A percentile compares a stretch with the other conserved stretches of the same genome.
phyloP scores from a whole-genome alignment of 2,113 vertebrate genomes.

The Amphiprion ocellaris region DNA sequence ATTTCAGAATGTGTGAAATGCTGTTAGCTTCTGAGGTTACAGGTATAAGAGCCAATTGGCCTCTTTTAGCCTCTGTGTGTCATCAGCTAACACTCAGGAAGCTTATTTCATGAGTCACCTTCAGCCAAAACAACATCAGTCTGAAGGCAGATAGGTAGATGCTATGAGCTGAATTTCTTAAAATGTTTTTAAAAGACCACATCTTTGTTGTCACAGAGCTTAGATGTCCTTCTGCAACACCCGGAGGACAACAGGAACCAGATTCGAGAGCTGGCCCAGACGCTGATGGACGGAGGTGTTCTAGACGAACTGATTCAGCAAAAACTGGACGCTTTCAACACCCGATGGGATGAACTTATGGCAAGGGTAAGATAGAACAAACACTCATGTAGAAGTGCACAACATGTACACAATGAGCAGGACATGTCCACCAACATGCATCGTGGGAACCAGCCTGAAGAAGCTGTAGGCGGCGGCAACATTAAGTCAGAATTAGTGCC shows the following conservation, averaged over 20 bases:
- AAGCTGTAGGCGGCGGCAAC: no score
- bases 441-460: neutral
- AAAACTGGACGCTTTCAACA: constrained; percentile 95
- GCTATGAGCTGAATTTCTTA: no score
- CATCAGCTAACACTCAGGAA: neutral
- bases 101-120: constrained; percentile 8
- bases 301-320: constrained; percentile 96
- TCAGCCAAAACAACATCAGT: neutral
- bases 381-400: neutral
- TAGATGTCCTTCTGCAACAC: constrained; percentile 91
- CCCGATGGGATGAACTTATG: constrained; percentile 94
- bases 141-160: no score
- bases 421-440: neutral
- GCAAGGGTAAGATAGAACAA: constrained; percentile 85
- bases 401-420: neutral
- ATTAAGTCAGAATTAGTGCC: no score
- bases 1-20: constrained; percentile 16
- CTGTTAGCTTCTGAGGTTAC: neutral
- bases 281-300: constrained; percentile 96
- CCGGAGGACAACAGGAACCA: constrained; percentile 97
- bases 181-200: neutral
- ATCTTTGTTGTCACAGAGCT: constrained; percentile 80
- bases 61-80: neutral
- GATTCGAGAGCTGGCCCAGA: constrained; percentile 95
- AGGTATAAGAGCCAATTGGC: neutral